These are phyloP conservation scores for Teleogryllus occipitalis DNA, from an alignment of 1,140 invertebrate species.

Conservation along the genomic window DNA sequence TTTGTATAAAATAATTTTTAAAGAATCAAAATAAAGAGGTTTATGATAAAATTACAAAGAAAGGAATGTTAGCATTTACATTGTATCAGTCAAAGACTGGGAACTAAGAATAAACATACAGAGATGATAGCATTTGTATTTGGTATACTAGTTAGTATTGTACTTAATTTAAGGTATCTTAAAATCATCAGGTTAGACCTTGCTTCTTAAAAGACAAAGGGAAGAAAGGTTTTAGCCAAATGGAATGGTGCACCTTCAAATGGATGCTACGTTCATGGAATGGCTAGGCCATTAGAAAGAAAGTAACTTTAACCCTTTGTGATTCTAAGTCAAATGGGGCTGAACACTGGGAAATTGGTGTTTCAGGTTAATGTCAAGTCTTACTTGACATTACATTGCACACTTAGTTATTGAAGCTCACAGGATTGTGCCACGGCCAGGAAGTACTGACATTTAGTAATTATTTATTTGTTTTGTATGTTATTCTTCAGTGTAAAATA, in stretches of 20 bases:
- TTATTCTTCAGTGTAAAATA: no score
- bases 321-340: no score
- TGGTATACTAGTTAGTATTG: background rate
- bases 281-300: background rate
- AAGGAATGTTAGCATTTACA: background rate
- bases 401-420: no score
- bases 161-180: background rate
- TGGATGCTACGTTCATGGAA: background rate
- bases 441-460: no score
- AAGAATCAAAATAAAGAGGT: background rate
- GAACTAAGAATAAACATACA: background rate
- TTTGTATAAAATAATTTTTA: background rate
- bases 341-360: no score
- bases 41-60: background rate
- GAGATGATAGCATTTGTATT: background rate
- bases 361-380: no score
- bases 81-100: background rate
- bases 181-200: background rate
- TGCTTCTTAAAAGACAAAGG: background rate
- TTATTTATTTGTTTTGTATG: no score
- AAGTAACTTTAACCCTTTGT: no score
- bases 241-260: background rate
- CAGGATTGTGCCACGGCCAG: no score
- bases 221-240: background rate
- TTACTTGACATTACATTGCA: no score